These are phyloP conservation scores for Hexactinellida sp. DNA, from an alignment of 37 sponge, comb jelly and placozoan species.

Conservation along the genomic window DNA sequence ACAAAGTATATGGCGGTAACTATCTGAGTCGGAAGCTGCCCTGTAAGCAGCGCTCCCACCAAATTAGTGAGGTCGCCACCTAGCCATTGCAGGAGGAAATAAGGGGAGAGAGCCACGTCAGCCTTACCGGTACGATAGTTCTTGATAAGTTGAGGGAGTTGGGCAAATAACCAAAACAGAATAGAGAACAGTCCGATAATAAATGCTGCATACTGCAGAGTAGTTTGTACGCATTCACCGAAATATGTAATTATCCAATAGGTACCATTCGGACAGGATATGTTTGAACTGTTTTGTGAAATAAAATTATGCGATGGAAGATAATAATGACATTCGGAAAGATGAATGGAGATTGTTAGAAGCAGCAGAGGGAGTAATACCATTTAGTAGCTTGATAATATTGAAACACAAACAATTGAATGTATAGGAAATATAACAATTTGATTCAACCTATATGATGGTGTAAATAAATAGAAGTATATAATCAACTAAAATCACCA, in stretches of 20 bases:
- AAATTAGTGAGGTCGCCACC: conserved; percentile 38
- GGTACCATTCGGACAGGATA: neutral
- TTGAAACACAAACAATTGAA: neutral
- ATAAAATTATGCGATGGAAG: neutral
- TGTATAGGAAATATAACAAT: too few species aligned
- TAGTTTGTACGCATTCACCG: conserved; percentile 32
- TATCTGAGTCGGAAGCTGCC: conserved; percentile 40
- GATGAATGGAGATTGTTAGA: neutral
- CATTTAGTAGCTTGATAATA: neutral
- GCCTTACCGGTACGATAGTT: conserved; percentile 31
- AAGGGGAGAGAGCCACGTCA: conserved; percentile 37
- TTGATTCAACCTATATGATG: too few species aligned
- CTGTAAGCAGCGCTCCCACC: conserved; percentile 35
- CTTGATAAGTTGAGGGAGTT: conserved; percentile 24
- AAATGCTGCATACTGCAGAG: conserved; percentile 30
- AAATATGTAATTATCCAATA: conserved; percentile 23
- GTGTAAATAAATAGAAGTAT: too few species aligned
- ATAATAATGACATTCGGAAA: neutral
- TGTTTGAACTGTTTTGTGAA: neutral
- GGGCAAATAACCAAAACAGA: conserved; percentile 31
- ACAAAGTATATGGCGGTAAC: conserved; percentile 43
- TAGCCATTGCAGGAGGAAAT: conserved; percentile 42
- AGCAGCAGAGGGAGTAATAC: neutral
- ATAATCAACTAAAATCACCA: too few species aligned
- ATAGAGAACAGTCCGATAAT: conserved; percentile 27